Percentiles rank a stretch among this genome's conserved stretches.
Evolutionary conservation across 2,113 vertebrate species (phyloP).

Genomic region (Thymallus thymallus): DNA sequence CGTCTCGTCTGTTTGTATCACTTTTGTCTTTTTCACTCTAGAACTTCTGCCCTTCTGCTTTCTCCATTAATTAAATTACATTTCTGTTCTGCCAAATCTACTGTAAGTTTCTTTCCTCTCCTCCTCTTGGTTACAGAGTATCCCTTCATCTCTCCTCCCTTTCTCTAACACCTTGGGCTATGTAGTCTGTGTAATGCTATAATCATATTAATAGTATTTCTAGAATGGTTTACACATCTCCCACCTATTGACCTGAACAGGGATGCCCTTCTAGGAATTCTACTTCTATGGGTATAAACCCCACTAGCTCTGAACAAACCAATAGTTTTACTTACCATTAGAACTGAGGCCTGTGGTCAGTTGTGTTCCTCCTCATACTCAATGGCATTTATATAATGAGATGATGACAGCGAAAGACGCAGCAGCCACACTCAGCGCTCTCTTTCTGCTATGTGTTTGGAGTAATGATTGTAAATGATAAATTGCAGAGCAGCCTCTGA

Average conservation of each 20-base stretch:
- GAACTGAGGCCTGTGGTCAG: neutral
- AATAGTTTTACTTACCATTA: neutral
- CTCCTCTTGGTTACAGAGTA: neutral
- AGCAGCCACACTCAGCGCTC: neutral
- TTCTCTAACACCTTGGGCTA: neutral
- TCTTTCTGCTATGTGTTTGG: neutral
- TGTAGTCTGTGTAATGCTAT: neutral
- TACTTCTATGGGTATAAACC: neutral
- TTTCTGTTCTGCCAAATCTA: neutral
- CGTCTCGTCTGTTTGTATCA: neutral
- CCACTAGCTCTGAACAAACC: neutral
- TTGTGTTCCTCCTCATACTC: neutral
- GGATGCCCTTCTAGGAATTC: neutral
- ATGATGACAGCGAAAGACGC: neutral
- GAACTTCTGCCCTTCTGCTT: neutral
- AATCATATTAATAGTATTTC: neutral
- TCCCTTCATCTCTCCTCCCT: neutral
- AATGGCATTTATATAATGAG: constrained; percentile 13
- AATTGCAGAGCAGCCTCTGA: neutral
- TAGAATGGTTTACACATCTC: no score
- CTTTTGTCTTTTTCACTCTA: neutral
- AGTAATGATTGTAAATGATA: neutral
- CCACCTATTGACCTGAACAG: no score
- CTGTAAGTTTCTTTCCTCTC: neutral
- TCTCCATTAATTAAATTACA: neutral